Evolutionary conservation across 2,888 invertebrate species (phyloP).

Genomic region (Molanna angustata): DNA sequence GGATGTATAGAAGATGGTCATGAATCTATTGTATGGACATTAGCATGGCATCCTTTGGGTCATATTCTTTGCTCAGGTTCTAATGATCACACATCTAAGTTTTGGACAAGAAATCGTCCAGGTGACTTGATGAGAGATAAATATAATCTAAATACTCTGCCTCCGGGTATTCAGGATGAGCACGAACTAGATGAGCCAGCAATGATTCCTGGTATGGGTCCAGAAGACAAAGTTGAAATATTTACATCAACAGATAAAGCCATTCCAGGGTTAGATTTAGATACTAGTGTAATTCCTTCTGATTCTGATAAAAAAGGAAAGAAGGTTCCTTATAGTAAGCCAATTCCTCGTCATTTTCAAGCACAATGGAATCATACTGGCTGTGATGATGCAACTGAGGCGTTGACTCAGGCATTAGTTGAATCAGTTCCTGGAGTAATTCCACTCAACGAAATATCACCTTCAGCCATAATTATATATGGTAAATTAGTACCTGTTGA

Average conservation of each 20-base stretch:
- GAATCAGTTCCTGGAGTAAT: slow-evolving; percentile 78
- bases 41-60: slow-evolving; percentile 99
- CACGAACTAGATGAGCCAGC: slow-evolving; percentile 69
- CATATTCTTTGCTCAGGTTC: slow-evolving; percentile 98
- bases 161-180: slow-evolving; percentile 66
- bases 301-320: slow-evolving; percentile 73
- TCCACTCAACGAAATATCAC: slow-evolving; percentile 71
- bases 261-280: slow-evolving; percentile 87
- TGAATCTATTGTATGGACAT: slow-evolving; percentile 98
- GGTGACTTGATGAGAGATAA: slow-evolving; percentile 98
- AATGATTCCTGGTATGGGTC: slow-evolving; percentile 96
- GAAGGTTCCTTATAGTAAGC: slow-evolving; percentile 92
- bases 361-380: slow-evolving; percentile 91
- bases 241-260: slow-evolving; percentile 60
- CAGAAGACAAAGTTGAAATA: slow-evolving; percentile 87
- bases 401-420: slow-evolving; percentile 66
- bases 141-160: slow-evolving; percentile 91
- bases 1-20: slow-evolving; percentile 98
- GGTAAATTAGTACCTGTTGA: slow-evolving; percentile 80
- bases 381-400: slow-evolving; percentile 56
- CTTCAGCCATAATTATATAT: slow-evolving; percentile 78
- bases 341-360: slow-evolving; percentile 94
- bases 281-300: slow-evolving; percentile 60
- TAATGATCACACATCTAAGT: slow-evolving; percentile 99
- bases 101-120: slow-evolving; percentile 98